phyloP scores from a whole-genome alignment of 1,140 invertebrate genomes.

The Musca domestica region DNA sequence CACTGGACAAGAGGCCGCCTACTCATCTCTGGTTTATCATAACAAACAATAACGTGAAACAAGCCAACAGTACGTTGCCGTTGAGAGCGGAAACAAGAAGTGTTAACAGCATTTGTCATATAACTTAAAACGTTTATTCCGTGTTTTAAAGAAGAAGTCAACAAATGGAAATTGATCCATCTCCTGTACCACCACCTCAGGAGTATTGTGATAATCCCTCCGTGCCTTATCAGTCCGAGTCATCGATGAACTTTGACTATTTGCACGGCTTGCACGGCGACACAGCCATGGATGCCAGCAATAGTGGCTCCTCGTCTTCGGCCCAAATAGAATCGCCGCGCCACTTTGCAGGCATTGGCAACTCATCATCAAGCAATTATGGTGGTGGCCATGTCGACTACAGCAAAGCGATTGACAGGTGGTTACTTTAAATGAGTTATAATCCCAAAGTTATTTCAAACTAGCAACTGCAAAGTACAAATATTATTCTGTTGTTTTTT shows the following conservation, averaged over 20 bases:
- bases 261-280: constrained; percentile 41
- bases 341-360: constrained; percentile 18
- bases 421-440: constrained; percentile 33
- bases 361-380: background rate
- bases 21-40: background rate
- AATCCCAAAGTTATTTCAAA: constrained; percentile 11
- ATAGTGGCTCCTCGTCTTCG: constrained; percentile 22
- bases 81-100: background rate
- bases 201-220: constrained; percentile 29
- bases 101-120: constrained; percentile 31
- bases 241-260: constrained; percentile 52
- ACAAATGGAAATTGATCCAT: constrained; percentile 50
- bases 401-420: constrained; percentile 50
- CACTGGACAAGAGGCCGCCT: no score
- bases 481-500: background rate
- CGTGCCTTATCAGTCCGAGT: constrained; percentile 39
- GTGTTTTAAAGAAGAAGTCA: no score
- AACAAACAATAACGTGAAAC: constrained; percentile 17
- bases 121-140: constrained; percentile 37
- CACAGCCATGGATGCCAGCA: constrained; percentile 29
- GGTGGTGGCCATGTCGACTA: constrained; percentile 44
- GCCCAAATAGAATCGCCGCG: background rate
- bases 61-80: background rate
- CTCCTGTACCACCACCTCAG: constrained; percentile 34
- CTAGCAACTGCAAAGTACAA: background rate